These are phyloP conservation scores for Menidia beryllina DNA, from an alignment of 2,113 vertebrate species.

Conservation along the genomic window DNA sequence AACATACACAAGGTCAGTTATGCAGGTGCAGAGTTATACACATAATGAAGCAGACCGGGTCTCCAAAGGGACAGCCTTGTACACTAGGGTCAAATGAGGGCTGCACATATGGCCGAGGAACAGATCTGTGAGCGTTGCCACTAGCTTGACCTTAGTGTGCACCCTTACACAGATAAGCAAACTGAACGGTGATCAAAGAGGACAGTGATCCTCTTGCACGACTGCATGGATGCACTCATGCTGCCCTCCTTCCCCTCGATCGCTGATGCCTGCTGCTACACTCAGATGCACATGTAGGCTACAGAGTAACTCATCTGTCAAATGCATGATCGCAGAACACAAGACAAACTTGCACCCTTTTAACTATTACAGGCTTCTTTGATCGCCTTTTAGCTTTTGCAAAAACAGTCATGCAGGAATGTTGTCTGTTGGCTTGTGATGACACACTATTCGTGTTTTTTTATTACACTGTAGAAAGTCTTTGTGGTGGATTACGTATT, in stretches of 20 bases:
- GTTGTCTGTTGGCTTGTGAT: conserved; percentile 26
- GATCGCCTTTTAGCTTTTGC: conserved; percentile 47
- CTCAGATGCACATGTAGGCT: conserved; percentile 62
- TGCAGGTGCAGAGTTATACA: conserved; percentile 78
- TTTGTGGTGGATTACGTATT: conserved; percentile 19
- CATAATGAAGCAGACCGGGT: conserved; percentile 76
- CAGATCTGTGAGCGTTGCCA: conserved; percentile 64
- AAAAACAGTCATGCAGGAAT: conserved; percentile 42
- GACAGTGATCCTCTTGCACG: conserved; percentile 52
- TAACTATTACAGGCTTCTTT: conserved; percentile 47
- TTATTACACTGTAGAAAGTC: conserved; percentile 13
- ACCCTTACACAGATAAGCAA: conserved; percentile 61
- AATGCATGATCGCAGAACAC: conserved; percentile 53
- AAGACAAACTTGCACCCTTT: conserved; percentile 39
- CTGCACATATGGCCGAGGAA: conserved; percentile 69
- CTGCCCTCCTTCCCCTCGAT: conserved; percentile 21
- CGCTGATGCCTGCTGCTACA: conserved; percentile 61
- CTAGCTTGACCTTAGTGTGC: conserved; percentile 61
- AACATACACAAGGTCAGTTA: conserved; percentile 74
- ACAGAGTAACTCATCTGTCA: conserved; percentile 67
- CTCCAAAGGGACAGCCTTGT: conserved; percentile 69
- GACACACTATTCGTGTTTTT: conserved; percentile 21
- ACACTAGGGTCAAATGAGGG: conserved; percentile 74
- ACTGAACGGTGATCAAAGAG: conserved; percentile 71
- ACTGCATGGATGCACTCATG: conserved; percentile 26